These are phyloP conservation scores for Asobara japonica DNA, from an alignment of 1,140 invertebrate species.

Conservation along the genomic window DNA sequence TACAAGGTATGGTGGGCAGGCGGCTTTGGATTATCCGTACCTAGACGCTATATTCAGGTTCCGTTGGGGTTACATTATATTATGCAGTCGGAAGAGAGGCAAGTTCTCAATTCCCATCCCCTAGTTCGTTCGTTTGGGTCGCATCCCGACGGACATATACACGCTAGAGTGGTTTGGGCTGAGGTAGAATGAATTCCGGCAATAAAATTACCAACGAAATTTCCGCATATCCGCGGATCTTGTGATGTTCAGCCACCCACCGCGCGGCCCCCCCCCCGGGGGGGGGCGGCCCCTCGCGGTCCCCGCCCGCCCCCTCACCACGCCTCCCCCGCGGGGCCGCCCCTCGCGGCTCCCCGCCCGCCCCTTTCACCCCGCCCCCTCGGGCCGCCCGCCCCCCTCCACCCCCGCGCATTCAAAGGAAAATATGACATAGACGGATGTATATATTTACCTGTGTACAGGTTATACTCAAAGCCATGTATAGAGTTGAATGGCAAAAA, in stretches of 20 bases:
- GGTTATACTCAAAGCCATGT: background rate
- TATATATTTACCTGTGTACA: background rate
- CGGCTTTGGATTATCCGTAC: background rate
- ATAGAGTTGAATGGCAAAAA: background rate
- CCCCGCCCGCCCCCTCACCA: background rate
- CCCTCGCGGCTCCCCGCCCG: background rate
- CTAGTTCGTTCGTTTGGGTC: background rate
- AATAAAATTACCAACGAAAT: conserved; percentile 20
- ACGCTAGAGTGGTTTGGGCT: background rate
- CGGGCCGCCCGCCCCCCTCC: background rate
- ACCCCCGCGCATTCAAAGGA: background rate
- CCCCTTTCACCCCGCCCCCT: background rate
- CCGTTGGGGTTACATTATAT: conserved; percentile 18
- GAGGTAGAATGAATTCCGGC: background rate
- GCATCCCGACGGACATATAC: background rate
- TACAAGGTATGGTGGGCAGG: too few relatives aligned
- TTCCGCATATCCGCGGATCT: background rate
- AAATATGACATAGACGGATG: background rate
- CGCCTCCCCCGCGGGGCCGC: background rate
- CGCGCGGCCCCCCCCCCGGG: too few relatives aligned
- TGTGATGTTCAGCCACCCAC: background rate
- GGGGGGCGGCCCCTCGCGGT: background rate
- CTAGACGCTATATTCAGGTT: background rate
- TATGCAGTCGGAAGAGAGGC: conserved; percentile 22
- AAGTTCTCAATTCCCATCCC: conserved; percentile 11